A percentile compares a stretch with the other conserved stretches of the same genome.
phyloP scores from a whole-genome alignment of 1,140 invertebrate species.

The Drosophila pandora region DNA sequence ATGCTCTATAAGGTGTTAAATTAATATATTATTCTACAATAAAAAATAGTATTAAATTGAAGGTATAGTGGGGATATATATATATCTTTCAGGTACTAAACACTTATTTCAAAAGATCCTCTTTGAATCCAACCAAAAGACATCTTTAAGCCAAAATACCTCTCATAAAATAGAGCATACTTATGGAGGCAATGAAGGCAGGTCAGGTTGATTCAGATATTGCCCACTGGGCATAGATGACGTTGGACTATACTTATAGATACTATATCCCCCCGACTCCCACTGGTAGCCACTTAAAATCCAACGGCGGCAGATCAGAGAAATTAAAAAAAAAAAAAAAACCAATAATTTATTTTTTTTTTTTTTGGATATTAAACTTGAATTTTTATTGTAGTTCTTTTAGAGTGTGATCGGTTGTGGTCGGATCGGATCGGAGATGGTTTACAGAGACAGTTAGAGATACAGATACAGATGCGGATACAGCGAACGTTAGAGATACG shows the following conservation, averaged over 20 bases:
- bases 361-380: conserved; percentile 40
- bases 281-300: background rate
- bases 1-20: background rate
- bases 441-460: conserved; percentile 47
- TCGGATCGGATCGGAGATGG: conserved; percentile 45
- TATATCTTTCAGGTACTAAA: too few species aligned
- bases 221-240: conserved; percentile 11
- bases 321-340: background rate
- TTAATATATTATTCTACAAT: too few species aligned
- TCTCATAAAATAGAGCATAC: background rate
- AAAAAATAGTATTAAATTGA: too few species aligned
- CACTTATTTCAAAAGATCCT: too few species aligned
- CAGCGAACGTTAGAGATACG: conserved; percentile 30
- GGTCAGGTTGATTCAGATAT: conserved; percentile 36
- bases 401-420: conserved; percentile 41
- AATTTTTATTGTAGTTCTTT: conserved; percentile 47
- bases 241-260: background rate
- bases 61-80: too few species aligned
- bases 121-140: background rate
- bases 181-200: conserved; percentile 13
- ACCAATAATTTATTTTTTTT: background rate
- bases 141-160: background rate
- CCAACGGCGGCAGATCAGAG: conserved; percentile 4
- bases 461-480: conserved; percentile 33
- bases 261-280: conserved; percentile 2